phyloP scores from a whole-genome alignment of 2,113 vertebrate genomes.

The Danionella cerebrum region DNA sequence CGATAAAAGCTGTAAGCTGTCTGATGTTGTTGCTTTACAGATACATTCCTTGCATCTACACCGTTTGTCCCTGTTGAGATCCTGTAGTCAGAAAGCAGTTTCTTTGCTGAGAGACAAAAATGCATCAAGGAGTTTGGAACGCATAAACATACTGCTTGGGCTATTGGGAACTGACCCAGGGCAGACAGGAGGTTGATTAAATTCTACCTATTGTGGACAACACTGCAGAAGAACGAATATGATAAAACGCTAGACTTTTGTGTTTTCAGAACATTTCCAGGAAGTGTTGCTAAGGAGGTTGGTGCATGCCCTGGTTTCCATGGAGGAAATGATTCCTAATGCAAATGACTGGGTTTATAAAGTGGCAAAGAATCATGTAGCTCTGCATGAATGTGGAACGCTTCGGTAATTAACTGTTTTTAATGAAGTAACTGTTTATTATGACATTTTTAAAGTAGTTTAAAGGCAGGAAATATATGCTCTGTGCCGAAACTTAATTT shows the following conservation, averaged over 20 bases:
- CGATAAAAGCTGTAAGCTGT: too few species aligned
- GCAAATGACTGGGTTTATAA: slow-evolving; percentile 58
- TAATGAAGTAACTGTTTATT: background rate
- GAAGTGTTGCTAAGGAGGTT: slow-evolving; percentile 49
- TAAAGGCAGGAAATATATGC: too few species aligned
- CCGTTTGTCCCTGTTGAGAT: slow-evolving; percentile 53
- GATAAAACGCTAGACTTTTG: background rate
- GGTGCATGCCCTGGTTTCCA: slow-evolving; percentile 38
- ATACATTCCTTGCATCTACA: slow-evolving; percentile 43
- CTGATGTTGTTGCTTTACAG: slow-evolving; percentile 26
- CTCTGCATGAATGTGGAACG: slow-evolving; percentile 65
- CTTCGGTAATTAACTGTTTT: slow-evolving; percentile 49
- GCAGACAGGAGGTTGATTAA: slow-evolving; percentile 39
- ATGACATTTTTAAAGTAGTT: too few species aligned
- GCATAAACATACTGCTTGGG: slow-evolving; percentile 52
- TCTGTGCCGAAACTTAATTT: too few species aligned
- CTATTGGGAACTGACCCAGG: slow-evolving; percentile 42
- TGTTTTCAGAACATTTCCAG: slow-evolving; percentile 49
- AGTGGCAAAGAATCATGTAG: slow-evolving; percentile 56
- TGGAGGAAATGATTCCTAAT: slow-evolving; percentile 37
- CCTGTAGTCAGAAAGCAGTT: slow-evolving; percentile 63
- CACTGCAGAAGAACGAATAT: background rate
- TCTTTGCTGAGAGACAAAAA: slow-evolving; percentile 52
- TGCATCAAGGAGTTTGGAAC: slow-evolving; percentile 47
- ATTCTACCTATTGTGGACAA: background rate